phyloP scores from a whole-genome alignment of 1,140 invertebrate species.

The Lasioglossum baleicum region DNA sequence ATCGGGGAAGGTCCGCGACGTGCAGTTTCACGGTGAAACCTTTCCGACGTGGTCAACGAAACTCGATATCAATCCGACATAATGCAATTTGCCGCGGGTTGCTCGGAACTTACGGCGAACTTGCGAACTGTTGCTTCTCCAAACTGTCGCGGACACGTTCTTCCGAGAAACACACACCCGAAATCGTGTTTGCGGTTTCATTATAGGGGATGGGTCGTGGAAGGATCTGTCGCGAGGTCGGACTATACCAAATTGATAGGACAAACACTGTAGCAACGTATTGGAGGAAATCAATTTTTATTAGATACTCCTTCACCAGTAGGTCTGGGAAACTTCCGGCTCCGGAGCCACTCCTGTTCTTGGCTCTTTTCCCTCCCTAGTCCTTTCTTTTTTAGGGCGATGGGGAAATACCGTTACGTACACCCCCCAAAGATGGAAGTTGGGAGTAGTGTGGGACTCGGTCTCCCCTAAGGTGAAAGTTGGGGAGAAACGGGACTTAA shows the following conservation, averaged over 20 bases:
- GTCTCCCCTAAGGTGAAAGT: too few species aligned
- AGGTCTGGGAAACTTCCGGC: too few species aligned
- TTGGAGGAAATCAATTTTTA: too few species aligned
- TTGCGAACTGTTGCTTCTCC: slow-evolving; percentile 35
- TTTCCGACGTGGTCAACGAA: slow-evolving; percentile 17
- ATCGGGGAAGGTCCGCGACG: slow-evolving; percentile 14
- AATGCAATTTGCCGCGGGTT: slow-evolving; percentile 16
- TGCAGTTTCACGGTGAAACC: slow-evolving; percentile 41
- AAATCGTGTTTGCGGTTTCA: slow-evolving; percentile 4
- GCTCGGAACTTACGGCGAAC: slow-evolving; percentile 8
- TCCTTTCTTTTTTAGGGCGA: too few species aligned
- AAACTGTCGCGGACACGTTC: slow-evolving; percentile 8
- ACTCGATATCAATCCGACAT: slow-evolving; percentile 23
- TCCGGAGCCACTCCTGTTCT: too few species aligned
- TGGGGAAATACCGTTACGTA: too few species aligned
- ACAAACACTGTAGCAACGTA: neutral
- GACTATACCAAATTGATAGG: neutral
- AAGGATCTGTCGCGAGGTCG: neutral
- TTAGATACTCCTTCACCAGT: too few species aligned
- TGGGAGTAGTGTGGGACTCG: too few species aligned
- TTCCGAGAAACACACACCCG: neutral
- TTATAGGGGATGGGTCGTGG: neutral
- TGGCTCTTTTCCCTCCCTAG: too few species aligned
- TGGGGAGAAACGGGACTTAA: too few species aligned
- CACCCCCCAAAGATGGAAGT: too few species aligned